Base-by-base conservation (phyloP, 2,797 vertebrate species). In the Rallus crepitans region DNA sequence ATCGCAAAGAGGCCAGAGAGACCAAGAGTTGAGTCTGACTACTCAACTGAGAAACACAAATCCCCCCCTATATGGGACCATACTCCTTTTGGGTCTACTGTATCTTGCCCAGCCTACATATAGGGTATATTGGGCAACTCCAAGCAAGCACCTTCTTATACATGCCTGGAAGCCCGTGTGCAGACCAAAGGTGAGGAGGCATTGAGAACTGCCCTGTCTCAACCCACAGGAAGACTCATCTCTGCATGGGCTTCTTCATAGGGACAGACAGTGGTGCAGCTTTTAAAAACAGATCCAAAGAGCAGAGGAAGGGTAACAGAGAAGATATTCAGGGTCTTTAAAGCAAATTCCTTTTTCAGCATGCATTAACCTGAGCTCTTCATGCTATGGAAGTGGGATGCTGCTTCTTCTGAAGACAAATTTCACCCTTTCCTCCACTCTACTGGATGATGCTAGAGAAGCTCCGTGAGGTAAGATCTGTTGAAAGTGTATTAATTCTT, bases 11-110 rank as follows among this genome's bases (percentile, higher is more conserved):
- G 35, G 53, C 20, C 1, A 0, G 19, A 72, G 37, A 2, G 27
- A 52, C 2, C 50, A 24, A 2, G 12, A n/a, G 31, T 42, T 40
- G 17, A 86, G 72, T 77, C 3, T 33, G 52, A 72, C 31, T 27
- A 17, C 35, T 37, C 39, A 48, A 4, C 19, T 25, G 30, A 97
- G 97, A 98, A 98, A 98, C 98, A 98, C 96, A 96, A 98, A 97
- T 82, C 83, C 64, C 55, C 47, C 33, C 33, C 39, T 1, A 0
- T 27, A 59, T 4, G 8, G 45, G 31, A 64, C 10, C 31, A 24
- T 27, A 27, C 3, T 0, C 30, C 23, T 89, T 17, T 73, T 42
- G 47, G 42, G 19, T 65, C 56, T 23, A 23, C 4, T 30, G 21
- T 65, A 35, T 42, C 27, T 56, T 71, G 13, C 47, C 18, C 23